Conservation (phyloP, 2,888 invertebrate genomes). For the Pelosia muscerda region DNA sequence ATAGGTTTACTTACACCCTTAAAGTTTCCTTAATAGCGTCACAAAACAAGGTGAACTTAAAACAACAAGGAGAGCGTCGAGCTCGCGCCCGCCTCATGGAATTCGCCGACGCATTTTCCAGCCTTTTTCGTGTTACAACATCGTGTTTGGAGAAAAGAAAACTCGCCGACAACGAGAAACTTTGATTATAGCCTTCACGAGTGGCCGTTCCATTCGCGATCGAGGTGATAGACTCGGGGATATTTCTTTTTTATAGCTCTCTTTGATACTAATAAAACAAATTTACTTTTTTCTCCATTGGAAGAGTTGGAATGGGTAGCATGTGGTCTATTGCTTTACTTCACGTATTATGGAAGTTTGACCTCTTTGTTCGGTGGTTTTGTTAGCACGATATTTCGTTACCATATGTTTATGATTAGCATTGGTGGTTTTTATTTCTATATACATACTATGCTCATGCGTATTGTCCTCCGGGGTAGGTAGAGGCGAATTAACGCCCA, state of each 20-base stretch:
- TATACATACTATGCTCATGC: too few relatives aligned
- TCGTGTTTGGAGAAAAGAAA: slow-evolving; percentile 85
- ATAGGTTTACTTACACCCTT: slow-evolving; percentile 67
- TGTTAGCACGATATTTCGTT: slow-evolving; percentile 58
- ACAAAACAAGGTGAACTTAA: slow-evolving; percentile 75
- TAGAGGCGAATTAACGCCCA: too few relatives aligned
- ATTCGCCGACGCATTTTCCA: slow-evolving; percentile 82
- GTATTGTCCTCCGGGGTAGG: too few relatives aligned
- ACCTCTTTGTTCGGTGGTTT: slow-evolving; percentile 68
- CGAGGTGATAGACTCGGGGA: slow-evolving; percentile 81
- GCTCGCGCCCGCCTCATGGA: slow-evolving; percentile 68
- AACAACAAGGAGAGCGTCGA: slow-evolving; percentile 70
- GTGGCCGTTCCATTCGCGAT: slow-evolving; percentile 79
- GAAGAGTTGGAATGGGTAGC: slow-evolving; percentile 73
- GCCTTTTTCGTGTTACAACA: slow-evolving; percentile 85
- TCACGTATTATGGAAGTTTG: slow-evolving; percentile 71
- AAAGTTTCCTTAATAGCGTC: slow-evolving; percentile 74
- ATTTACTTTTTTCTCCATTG: slow-evolving; percentile 77
- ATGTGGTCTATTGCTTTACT: slow-evolving; percentile 76
- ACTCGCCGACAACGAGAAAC: slow-evolving; percentile 83
- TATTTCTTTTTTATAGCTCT: slow-evolving; percentile 84
- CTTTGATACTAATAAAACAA: slow-evolving; percentile 85
- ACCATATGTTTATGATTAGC: slow-evolving; percentile 65
- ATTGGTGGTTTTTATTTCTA: slow-evolving; percentile 60
- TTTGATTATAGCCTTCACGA: slow-evolving; percentile 85